Percentiles rank a stretch among this genome's conserved stretches.
Evolutionary conservation across 2,113 vertebrate species (phyloP).

Genomic region (Tautogolabrus adspersus): DNA sequence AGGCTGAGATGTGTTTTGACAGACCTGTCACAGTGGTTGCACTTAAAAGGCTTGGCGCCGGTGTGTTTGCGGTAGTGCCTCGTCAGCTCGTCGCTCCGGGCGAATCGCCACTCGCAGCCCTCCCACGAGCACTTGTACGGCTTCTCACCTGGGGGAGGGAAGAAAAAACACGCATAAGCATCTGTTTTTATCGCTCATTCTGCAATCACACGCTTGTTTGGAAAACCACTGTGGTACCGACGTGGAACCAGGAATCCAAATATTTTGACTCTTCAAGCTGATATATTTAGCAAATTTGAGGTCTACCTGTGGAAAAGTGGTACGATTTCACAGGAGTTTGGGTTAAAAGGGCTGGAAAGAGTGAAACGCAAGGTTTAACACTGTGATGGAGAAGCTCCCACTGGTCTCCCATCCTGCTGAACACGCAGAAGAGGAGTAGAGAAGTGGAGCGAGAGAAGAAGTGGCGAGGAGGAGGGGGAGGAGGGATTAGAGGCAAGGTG

Average conservation of each 20-base stretch:
- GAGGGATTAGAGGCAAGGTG: slow-evolving; percentile 52
- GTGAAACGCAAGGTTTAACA: slow-evolving; percentile 35
- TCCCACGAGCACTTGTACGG: slow-evolving; percentile 99
- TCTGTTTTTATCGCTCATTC: slow-evolving; percentile 36
- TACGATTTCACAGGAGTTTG: slow-evolving; percentile 10
- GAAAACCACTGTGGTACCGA: neutral
- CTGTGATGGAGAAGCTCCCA: slow-evolving; percentile 62
- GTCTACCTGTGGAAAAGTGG: neutral
- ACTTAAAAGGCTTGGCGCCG: slow-evolving; percentile 99
- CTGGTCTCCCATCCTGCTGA: slow-evolving; percentile 69
- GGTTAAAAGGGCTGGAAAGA: slow-evolving; percentile 15
- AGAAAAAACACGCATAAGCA: slow-evolving; percentile 43
- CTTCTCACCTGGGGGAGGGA: slow-evolving; percentile 90
- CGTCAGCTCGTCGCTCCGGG: slow-evolving; percentile 98
- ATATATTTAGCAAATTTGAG: neutral
- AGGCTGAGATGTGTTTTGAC: slow-evolving; percentile 63
- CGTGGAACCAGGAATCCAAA: neutral
- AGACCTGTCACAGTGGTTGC: slow-evolving; percentile 99
- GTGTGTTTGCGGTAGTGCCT: slow-evolving; percentile 99
- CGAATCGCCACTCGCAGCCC: slow-evolving; percentile 99
- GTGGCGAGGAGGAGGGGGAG: neutral
- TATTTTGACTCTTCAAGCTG: neutral
- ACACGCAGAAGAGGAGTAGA: slow-evolving; percentile 65
- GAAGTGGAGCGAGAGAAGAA: slow-evolving; percentile 50
- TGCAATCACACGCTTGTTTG: slow-evolving; percentile 26